A percentile compares a stretch with the other conserved stretches of the same genome.
Conservation (phyloP, 2,797 vertebrate genomes). For the Parauchenoglanis ngamensis region DNA sequence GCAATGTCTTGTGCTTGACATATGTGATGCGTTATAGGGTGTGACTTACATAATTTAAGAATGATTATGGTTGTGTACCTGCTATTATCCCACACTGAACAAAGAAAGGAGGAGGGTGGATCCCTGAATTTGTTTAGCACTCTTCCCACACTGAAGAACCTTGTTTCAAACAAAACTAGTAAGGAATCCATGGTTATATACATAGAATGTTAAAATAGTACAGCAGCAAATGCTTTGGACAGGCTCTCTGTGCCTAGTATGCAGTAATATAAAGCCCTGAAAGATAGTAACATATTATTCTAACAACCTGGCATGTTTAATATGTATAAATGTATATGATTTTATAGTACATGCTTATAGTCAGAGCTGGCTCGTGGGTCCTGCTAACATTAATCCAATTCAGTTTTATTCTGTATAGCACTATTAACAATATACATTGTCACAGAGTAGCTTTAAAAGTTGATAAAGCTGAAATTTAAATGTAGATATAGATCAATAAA, state of each 20-base stretch:
- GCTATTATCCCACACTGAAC: constrained; percentile 1
- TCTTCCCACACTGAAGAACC: background rate
- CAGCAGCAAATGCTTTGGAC: background rate
- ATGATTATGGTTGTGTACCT: constrained; percentile 25
- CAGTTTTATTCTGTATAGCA: background rate
- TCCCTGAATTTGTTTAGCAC: constrained; percentile 7
- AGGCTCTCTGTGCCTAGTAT: background rate
- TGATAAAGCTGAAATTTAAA: background rate
- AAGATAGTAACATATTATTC: background rate
- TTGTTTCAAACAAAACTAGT: background rate
- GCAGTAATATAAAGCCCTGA: background rate
- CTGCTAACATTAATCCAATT: background rate
- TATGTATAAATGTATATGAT: background rate
- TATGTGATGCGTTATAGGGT: constrained; percentile 9
- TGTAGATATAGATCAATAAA: background rate
- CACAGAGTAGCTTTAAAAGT: background rate
- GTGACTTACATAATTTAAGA: constrained; percentile 18
- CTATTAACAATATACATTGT: background rate
- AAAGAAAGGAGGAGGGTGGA: background rate
- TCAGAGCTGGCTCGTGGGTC: background rate
- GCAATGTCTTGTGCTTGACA: background rate
- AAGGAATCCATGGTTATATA: background rate
- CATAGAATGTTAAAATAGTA: background rate
- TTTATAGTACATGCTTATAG: background rate
- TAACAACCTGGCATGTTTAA: background rate